These are phyloP conservation scores for Caradrina kadenii DNA, from an alignment of 2,888 invertebrate species.

Conservation along the genomic window DNA sequence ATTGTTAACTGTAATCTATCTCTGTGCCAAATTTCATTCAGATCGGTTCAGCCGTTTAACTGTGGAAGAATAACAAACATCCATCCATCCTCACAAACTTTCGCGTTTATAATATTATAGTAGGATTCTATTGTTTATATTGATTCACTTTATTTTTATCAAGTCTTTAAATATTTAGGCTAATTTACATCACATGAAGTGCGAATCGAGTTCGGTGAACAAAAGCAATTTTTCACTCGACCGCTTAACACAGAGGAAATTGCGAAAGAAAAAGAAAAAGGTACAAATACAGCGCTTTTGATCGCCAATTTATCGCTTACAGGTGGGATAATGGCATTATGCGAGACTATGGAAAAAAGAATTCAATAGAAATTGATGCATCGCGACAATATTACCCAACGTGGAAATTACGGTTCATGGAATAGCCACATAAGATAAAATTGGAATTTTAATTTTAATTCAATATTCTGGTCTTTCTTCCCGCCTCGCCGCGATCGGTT, in stretches of 20 bases:
- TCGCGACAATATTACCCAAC: not conserved
- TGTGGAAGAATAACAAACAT: no score
- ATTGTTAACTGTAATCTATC: no score
- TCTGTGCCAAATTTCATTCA: no score
- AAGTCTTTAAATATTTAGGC: slow-evolving; percentile 53
- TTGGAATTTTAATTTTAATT: not conserved
- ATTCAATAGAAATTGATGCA: slow-evolving; percentile 17
- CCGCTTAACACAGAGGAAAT: slow-evolving; percentile 48
- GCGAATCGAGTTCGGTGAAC: slow-evolving; percentile 47
- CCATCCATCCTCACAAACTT: no score
- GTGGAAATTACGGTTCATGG: not conserved
- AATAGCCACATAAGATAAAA: not conserved
- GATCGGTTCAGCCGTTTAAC: no score
- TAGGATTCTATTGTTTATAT: no score
- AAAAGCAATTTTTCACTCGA: slow-evolving; percentile 65
- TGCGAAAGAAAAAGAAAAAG: slow-evolving; percentile 50
- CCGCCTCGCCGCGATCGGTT: no score
- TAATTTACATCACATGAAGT: slow-evolving; percentile 58
- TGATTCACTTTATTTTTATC: slow-evolving; percentile 2
- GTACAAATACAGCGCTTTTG: slow-evolving; percentile 40
- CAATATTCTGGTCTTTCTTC: no score
- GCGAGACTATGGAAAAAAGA: slow-evolving; percentile 13
- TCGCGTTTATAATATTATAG: no score
- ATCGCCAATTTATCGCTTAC: slow-evolving; percentile 47
- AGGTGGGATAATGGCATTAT: slow-evolving; percentile 43